Base-by-base conservation (phyloP, 2,797 vertebrate species). In the Mormyrops boulengeri region DNA sequence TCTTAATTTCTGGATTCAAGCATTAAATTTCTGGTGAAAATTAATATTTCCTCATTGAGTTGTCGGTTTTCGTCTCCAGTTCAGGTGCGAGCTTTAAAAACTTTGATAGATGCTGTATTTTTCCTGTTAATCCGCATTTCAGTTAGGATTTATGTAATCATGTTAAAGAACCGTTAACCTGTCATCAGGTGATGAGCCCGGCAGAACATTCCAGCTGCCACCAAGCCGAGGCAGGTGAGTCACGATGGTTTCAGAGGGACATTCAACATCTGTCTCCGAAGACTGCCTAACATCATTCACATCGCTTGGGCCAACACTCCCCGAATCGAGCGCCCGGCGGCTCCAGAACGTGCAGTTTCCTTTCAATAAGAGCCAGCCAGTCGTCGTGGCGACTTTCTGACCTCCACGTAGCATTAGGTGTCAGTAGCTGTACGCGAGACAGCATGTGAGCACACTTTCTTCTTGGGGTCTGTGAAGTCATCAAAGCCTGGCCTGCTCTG, bases 401-500 rank as follows among this genome's bases (percentile, higher is more conserved):
- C 85, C 89, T 73, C 57, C 62, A 44, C 60, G 22, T 12, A 53
- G 84, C 47, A 26, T 77, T 87, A 55, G 60, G 87, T 88, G 87
- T 88, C 87, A 66, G 87, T 88, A 55, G 89, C 89, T 44, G 30
- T 41, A 44, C 30, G 30, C 73, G 82, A 34, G 26, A 6, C 44
- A 5, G 89, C 41, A 52, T 77, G 62, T 55, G 85, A 86, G 11
- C 11, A 26, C 41, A 85, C 89, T 89, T 69, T 89, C 82, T 34
- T 69, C 44, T 50, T 6, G 44, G 0, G 30, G 82, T 57, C 38
- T 22, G 57, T 85, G 84, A 26, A 69, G 34, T 47, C 89, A 87
- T 89, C 89, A 89, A 89, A 89, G 89, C 50, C n/a, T 38, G 14
- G 47, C 34, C 47, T 47, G 44, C 49, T 77, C 85, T 77, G 22